These are phyloP conservation scores for Leptodactylus fuscus DNA, from an alignment of 2,113 vertebrate species.

Conservation along the genomic window DNA sequence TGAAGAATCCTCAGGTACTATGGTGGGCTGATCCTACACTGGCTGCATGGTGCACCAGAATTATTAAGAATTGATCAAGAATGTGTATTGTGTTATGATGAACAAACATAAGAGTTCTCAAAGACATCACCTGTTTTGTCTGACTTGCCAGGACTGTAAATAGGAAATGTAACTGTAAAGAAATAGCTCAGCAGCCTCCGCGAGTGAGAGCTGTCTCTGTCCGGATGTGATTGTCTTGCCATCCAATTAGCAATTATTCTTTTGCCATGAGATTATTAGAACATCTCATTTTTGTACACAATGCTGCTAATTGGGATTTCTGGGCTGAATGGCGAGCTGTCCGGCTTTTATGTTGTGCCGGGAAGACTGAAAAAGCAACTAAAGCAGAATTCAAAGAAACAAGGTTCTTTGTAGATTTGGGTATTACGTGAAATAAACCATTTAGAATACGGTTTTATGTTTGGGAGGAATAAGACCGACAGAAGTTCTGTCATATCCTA, in stretches of 20 bases:
- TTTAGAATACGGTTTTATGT: background rate
- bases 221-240: background rate
- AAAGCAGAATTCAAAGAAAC: background rate
- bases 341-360: background rate
- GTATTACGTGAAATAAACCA: background rate
- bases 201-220: background rate
- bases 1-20: too few relatives aligned
- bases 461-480: background rate
- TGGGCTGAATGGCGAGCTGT: background rate
- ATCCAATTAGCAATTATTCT: constrained; percentile 14
- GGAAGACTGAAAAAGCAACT: background rate
- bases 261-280: constrained; percentile 11
- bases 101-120: too few relatives aligned
- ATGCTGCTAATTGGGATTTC: background rate
- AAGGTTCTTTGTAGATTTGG: background rate
- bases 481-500: background rate
- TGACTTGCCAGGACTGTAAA: background rate
- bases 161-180: background rate
- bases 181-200: background rate
- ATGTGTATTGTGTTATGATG: too few relatives aligned
- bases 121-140: background rate
- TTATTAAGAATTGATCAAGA: too few relatives aligned
- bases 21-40: too few relatives aligned
- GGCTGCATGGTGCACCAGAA: too few relatives aligned
- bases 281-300: constrained; percentile 1